phyloP scores from a whole-genome alignment of 2,888 invertebrate genomes.

The Apamea anceps region DNA sequence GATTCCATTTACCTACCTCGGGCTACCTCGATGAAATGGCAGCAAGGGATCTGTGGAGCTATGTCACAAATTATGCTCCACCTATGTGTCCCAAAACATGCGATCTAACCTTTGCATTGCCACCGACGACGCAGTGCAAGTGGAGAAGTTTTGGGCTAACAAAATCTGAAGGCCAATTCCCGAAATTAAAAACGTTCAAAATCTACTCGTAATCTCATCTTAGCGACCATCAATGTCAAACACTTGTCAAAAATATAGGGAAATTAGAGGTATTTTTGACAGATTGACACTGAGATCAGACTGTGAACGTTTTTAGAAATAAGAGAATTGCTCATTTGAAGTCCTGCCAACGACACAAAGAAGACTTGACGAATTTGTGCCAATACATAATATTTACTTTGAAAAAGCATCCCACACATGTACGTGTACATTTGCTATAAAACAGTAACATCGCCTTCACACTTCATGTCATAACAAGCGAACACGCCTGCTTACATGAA shows the following conservation, averaged over 20 bases:
- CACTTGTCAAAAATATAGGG: no score
- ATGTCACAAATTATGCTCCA: not conserved
- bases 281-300: no score
- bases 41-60: not conserved
- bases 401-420: not conserved
- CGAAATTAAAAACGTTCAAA: no score
- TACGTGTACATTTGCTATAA: slow-evolving; percentile 1
- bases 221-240: no score
- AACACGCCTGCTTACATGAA: slow-evolving; percentile 67
- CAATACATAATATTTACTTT: not conserved
- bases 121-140: not conserved
- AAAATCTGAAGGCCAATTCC: no score
- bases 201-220: no score
- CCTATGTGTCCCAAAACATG: not conserved
- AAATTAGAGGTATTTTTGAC: no score
- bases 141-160: not conserved
- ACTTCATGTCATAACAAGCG: slow-evolving; percentile 60
- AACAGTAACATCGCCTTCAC: slow-evolving; percentile 12
- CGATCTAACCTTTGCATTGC: not conserved
- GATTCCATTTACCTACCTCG: not conserved
- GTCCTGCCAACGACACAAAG: no score
- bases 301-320: no score
- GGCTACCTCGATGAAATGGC: not conserved
- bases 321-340: no score
- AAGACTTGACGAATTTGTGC: no score